These are phyloP conservation scores for Drosophila auraria DNA, from an alignment of 1,140 invertebrate genomes.

Conservation along the genomic window DNA sequence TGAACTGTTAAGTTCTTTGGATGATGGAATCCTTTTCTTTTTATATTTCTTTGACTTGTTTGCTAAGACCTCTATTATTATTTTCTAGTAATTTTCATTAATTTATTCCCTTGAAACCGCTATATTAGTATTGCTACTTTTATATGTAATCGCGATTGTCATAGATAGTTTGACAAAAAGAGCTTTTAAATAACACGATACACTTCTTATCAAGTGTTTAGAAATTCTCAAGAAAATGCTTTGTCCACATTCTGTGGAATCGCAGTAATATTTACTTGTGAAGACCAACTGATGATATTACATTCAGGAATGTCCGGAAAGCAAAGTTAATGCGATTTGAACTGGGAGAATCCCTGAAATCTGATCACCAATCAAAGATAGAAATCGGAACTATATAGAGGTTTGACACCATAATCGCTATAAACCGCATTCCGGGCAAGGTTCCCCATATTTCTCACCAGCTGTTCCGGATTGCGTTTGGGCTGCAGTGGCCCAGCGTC, in stretches of 20 bases:
- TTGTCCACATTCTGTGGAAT: background rate
- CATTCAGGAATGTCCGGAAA: background rate
- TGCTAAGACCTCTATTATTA: background rate
- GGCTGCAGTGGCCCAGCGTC: conserved; percentile 9
- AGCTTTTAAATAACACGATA: conserved; percentile 10
- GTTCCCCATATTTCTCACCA: background rate
- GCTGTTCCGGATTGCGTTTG: conserved; percentile 25
- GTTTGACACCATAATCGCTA: background rate
- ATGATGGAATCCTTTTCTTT: no score
- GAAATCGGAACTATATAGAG: no score
- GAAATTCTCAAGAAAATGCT: conserved; percentile 6
- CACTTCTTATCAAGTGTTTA: background rate
- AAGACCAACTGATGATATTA: background rate
- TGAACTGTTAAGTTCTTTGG: no score
- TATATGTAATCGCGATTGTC: conserved; percentile 3
- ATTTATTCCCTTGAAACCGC: background rate
- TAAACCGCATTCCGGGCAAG: background rate
- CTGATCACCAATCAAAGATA: background rate
- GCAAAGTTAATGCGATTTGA: background rate
- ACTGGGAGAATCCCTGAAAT: background rate
- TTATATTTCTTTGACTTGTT: background rate
- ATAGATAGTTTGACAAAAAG: background rate
- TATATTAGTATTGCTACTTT: background rate
- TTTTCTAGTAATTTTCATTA: background rate
- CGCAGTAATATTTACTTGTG: background rate